Conservation (phyloP, 1,140 invertebrate species). For the Thaumetopoea pityocampa region DNA sequence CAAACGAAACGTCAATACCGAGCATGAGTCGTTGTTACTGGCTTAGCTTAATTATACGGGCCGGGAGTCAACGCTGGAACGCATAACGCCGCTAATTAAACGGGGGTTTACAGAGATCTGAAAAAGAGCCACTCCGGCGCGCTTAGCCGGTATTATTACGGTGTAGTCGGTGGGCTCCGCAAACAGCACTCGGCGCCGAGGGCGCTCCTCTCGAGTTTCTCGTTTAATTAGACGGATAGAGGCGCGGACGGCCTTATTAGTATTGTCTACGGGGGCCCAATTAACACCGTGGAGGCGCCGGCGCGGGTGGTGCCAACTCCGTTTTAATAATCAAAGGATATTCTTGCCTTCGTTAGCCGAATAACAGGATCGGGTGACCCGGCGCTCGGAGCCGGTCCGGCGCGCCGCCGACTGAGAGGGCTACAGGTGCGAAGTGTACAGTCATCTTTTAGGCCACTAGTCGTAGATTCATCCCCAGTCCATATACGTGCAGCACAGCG, state of each 20-base stretch:
- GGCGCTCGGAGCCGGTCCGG: conserved; percentile 1
- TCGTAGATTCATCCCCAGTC: too few species aligned
- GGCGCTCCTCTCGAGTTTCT: conserved; percentile 73
- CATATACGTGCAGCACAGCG: too few species aligned
- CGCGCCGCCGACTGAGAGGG: background rate
- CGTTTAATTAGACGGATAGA: conserved; percentile 75
- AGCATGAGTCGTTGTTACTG: conserved; percentile 66
- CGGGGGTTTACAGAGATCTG: conserved; percentile 70
- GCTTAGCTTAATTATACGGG: conserved; percentile 73
- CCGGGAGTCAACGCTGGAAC: conserved; percentile 67
- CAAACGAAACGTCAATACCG: conserved; percentile 20
- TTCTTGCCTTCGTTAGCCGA: conserved; percentile 65
- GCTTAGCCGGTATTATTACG: conserved; percentile 74
- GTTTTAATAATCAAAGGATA: conserved; percentile 73
- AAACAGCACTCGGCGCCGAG: conserved; percentile 66
- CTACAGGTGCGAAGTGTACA: conserved; percentile 18
- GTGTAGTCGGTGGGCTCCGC: conserved; percentile 69
- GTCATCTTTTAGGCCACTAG: conserved; percentile 7
- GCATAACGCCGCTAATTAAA: conserved; percentile 74
- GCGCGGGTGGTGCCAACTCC: conserved; percentile 65
- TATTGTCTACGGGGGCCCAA: conserved; percentile 75
- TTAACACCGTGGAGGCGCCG: conserved; percentile 63
- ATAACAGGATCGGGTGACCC: conserved; percentile 60
- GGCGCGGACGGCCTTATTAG: conserved; percentile 73
- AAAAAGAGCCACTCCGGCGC: conserved; percentile 73